These are phyloP conservation scores for Apostichopus parvimensis DNA, from an alignment of 35 echinoderm and acorn worm species.

Conservation along the genomic window DNA sequence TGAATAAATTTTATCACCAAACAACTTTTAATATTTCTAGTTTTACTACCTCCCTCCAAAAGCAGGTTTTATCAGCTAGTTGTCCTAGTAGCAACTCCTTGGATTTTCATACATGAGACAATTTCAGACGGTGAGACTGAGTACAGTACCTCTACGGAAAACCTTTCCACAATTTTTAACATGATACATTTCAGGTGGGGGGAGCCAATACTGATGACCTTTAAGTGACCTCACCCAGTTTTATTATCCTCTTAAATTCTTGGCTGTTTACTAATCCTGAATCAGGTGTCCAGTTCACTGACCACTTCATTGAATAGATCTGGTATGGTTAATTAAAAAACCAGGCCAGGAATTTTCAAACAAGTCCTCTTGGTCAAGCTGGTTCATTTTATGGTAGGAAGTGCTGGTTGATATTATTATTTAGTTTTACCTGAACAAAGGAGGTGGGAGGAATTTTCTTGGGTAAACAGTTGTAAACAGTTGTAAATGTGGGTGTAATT, in stretches of 20 bases:
- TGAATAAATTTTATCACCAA: no score
- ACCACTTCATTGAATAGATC: not conserved
- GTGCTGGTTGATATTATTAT: not conserved
- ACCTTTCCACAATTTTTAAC: no score
- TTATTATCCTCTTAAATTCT: conserved; percentile 1
- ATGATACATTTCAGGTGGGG: no score
- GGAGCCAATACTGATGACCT: no score
- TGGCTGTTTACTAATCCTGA: not conserved
- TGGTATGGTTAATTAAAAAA: not conserved
- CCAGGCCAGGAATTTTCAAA: not conserved
- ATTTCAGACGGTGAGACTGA: no score
- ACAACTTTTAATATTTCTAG: no score
- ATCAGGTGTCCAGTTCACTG: not conserved
- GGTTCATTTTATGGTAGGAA: not conserved
- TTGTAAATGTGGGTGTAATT: not conserved
- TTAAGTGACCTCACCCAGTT: not conserved
- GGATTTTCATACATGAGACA: no score
- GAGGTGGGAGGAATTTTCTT: not conserved
- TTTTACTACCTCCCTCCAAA: no score
- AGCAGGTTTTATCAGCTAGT: no score
- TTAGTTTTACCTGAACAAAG: not conserved
- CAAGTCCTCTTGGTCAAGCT: not conserved
- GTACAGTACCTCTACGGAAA: no score
- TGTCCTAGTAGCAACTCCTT: no score
- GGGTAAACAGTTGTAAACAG: not conserved